Evolutionary conservation across 2,888 invertebrate genomes (phyloP).

Genomic region (Caradrina kadenii): DNA sequence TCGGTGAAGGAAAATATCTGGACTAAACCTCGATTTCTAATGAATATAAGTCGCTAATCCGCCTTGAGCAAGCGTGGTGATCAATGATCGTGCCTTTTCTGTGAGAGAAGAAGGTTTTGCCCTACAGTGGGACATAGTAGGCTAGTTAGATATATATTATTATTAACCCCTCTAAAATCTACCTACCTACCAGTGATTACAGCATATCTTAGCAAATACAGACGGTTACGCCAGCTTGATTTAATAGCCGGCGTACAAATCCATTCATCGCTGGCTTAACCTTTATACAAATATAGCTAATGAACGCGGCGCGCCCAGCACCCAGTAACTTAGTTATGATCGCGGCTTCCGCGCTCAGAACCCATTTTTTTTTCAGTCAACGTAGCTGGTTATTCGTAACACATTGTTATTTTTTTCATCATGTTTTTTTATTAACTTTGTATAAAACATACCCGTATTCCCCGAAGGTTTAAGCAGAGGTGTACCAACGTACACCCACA

Average conservation of each 20-base stretch:
- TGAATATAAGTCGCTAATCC: too few species aligned
- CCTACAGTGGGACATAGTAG: too few species aligned
- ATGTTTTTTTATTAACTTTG: slow-evolving; percentile 1
- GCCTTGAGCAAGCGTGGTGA: too few species aligned
- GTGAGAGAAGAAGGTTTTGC: too few species aligned
- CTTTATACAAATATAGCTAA: slow-evolving; percentile 83
- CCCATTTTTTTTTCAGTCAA: slow-evolving; percentile 63
- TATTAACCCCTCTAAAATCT: neutral
- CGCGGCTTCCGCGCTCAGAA: slow-evolving; percentile 72
- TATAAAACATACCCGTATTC: too few species aligned
- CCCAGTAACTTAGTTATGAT: slow-evolving; percentile 79
- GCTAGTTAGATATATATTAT: too few species aligned
- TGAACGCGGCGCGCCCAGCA: slow-evolving; percentile 72
- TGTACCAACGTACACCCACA: too few species aligned
- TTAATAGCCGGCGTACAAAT: slow-evolving; percentile 78
- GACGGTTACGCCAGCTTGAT: slow-evolving; percentile 74
- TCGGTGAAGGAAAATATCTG: too few species aligned
- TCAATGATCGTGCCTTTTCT: too few species aligned
- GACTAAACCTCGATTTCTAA: too few species aligned
- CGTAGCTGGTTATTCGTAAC: slow-evolving; percentile 1
- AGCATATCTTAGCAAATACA: slow-evolving; percentile 71
- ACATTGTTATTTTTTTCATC: too few species aligned
- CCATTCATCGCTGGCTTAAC: slow-evolving; percentile 78
- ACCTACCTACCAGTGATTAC: neutral
- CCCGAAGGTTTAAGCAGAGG: too few species aligned